Base-by-base conservation (phyloP, 2,888 invertebrate species). In the Synanthedon andrenaeformis region DNA sequence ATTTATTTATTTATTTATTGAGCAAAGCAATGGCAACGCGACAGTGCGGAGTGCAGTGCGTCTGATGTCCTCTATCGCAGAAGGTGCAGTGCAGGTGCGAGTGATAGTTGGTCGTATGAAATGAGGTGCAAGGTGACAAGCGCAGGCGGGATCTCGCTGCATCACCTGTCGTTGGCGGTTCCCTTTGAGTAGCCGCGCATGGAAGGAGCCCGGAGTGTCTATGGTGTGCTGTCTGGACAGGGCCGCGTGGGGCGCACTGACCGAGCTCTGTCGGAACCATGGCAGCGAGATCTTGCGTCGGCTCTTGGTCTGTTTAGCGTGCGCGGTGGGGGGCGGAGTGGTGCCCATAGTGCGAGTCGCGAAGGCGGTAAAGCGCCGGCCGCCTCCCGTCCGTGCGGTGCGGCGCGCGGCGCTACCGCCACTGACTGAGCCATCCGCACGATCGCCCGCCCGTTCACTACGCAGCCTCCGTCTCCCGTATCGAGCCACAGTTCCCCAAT, bases 151-250 rank as follows among this genome's bases (percentile, higher is more conserved):
- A 19, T 13, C 23, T 50, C 14, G 50, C 14, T 6, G 50, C 19
- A 19, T 84, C 82, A 86, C 85, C 85, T 85, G 85, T 62, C 82
- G 79, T 65, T 89, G 89, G 66, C 91, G 90, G 72, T 90, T 90
- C 82, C 91, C 91, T 66, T 91, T 92, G 74, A 94, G 90, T 60
- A 92, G 89, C 62, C 92, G 89, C 67, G 94, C 93, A 70, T 94
- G 92, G 87, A 95, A 94, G 58, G 94, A 94, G 78, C 94, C 91
- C 70, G 95, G 95, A 62, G 95, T 94, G 84, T 96, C 96, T 86
- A 96, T 95, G 81, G 96, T 96, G 79, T 96, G 95, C 79, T 96
- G 96, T 54, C 96, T 91, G 57, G 94, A 91, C 55, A 96, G 90
- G 55, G 90, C 90, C 58, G 93, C 92, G 80, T 93, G 94, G 53